Evolutionary conservation across 1,140 invertebrate genomes (phyloP).

Genomic region (Eriosoma lanigerum): DNA sequence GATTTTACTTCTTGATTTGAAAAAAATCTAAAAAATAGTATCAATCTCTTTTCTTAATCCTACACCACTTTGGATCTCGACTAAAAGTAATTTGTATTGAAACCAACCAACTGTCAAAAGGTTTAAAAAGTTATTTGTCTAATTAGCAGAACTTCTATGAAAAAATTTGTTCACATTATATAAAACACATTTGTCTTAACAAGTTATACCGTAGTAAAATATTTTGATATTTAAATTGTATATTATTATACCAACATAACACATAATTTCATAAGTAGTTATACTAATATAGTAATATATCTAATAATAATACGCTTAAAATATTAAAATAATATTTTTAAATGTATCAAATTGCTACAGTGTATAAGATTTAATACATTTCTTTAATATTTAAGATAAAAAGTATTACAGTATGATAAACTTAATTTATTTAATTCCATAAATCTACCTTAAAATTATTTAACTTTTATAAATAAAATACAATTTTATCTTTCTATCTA

Average conservation of each 20-base stretch:
- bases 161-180: neutral
- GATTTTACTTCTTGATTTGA: slow-evolving; percentile 30
- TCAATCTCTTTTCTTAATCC: slow-evolving; percentile 28
- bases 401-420: no score
- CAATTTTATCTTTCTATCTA: no score
- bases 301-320: no score
- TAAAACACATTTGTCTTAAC: neutral
- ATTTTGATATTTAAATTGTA: neutral
- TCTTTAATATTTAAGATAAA: no score
- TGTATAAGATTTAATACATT: no score
- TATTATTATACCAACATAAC: neutral
- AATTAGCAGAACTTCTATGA: slow-evolving; percentile 1
- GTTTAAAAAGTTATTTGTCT: slow-evolving; percentile 40
- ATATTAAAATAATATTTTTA: no score
- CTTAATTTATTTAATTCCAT: neutral
- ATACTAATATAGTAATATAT: no score
- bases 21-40: slow-evolving; percentile 21
- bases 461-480: no score
- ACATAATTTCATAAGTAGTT: neutral
- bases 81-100: slow-evolving; percentile 20
- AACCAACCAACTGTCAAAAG: slow-evolving; percentile 34
- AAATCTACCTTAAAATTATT: neutral
- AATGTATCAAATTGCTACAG: no score
- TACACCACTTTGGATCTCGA: slow-evolving; percentile 19
- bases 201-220: neutral